phyloP scores from a whole-genome alignment of 1,140 invertebrate genomes.

The Caenorhabditis elegans region DNA sequence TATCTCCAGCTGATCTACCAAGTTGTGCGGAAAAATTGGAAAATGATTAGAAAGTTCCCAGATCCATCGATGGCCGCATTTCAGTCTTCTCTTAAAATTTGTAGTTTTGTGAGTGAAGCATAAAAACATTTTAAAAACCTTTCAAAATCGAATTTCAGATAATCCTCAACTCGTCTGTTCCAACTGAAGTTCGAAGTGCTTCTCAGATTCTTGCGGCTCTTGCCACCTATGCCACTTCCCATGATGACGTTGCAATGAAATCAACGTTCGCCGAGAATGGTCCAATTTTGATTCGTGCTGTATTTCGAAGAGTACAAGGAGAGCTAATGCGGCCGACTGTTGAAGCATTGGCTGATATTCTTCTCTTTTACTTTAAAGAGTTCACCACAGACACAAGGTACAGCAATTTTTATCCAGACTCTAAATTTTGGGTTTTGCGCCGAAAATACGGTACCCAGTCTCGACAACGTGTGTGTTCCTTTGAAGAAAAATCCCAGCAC shows the following conservation, averaged over 20 bases:
- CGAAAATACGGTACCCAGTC: no score
- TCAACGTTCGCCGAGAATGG: conserved; percentile 13
- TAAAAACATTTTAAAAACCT: no score
- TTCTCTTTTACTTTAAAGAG: conserved; percentile 29
- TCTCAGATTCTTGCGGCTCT: conserved; percentile 29
- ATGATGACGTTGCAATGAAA: conserved; percentile 2
- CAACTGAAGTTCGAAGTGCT: conserved; percentile 2
- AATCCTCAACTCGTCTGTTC: background rate
- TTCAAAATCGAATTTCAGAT: background rate
- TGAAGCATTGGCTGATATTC: conserved; percentile 35
- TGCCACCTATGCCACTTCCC: background rate
- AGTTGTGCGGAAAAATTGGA: conserved; percentile 4
- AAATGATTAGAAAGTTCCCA: background rate
- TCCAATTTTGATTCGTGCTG: background rate
- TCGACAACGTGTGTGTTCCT: no score
- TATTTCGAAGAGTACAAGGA: conserved; percentile 24
- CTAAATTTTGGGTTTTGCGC: no score
- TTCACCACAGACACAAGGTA: conserved; percentile 42
- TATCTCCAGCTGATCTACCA: background rate
- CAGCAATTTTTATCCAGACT: background rate
- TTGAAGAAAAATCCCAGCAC: no score
- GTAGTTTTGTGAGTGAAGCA: background rate
- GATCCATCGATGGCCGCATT: background rate
- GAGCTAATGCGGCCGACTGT: conserved; percentile 35
- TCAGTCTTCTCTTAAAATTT: background rate